phyloP scores from a whole-genome alignment of 2,797 vertebrate genomes.

The Emydoidea blandingii region DNA sequence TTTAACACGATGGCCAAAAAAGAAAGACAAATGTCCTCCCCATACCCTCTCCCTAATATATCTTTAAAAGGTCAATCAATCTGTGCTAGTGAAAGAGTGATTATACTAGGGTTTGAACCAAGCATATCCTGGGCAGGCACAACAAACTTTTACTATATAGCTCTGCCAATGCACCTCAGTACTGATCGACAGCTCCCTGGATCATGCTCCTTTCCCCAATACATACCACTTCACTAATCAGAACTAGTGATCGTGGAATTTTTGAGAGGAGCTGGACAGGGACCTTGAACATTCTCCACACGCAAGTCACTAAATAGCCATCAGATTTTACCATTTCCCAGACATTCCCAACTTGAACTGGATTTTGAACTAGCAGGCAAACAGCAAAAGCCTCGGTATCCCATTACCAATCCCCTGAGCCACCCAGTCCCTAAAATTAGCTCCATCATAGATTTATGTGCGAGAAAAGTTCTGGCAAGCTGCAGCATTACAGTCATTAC shows the following conservation, averaged over 20 bases:
- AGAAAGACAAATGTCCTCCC: neutral
- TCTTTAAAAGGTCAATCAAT: neutral
- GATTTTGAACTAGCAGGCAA: neutral
- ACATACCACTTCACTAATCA: neutral
- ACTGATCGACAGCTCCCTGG: neutral
- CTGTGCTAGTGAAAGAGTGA: neutral
- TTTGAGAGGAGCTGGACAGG: rapidly evolving
- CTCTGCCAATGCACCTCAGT: neutral
- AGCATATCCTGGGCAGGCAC: rapidly evolving
- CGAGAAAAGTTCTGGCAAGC: neutral
- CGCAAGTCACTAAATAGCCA: neutral
- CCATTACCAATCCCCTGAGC: neutral
- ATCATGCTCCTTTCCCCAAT: neutral
- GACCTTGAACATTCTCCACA: neutral
- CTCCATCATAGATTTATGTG: neutral
- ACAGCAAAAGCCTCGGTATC: neutral
- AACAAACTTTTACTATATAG: neutral
- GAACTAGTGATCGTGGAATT: neutral
- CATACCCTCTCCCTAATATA: neutral
- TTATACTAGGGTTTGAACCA: neutral
- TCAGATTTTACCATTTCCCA: neutral
- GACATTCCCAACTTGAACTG: neutral
- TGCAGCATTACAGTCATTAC: rapidly evolving
- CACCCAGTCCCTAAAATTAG: neutral
- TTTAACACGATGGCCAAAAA: neutral